phyloP scores from a whole-genome alignment of 2,797 vertebrate species.

The Eleutherodactylus coqui region DNA sequence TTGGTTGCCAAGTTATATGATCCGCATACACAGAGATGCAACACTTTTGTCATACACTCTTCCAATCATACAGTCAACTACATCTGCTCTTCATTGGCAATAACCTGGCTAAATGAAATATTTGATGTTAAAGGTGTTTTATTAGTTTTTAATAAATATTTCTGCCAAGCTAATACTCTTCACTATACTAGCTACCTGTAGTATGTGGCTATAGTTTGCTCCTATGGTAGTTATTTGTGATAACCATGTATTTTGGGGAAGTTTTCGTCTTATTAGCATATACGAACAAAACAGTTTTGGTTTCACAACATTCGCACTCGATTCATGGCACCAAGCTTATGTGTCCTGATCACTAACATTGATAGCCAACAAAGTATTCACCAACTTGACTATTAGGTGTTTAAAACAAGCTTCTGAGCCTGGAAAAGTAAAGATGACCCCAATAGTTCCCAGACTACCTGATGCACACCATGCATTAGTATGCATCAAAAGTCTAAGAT shows the following conservation, averaged over 20 bases:
- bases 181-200: neutral
- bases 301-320: neutral
- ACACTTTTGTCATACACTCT: neutral
- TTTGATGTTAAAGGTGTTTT: constrained; percentile 20
- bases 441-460: no score
- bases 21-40: neutral
- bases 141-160: constrained; percentile 5
- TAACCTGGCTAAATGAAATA: constrained; percentile 36
- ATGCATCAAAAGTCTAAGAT: no score
- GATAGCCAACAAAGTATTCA: neutral
- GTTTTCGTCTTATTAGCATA: neutral
- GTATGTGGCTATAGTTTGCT: neutral
- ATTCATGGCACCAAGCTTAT: neutral
- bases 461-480: no score
- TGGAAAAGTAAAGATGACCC: no score
- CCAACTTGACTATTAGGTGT: neutral
- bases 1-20: neutral
- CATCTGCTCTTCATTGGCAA: neutral
- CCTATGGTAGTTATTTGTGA: neutral
- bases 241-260: neutral
- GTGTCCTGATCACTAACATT: neutral
- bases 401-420: no score
- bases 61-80: neutral
- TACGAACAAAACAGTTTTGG: neutral
- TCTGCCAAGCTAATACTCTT: constrained; percentile 3